These are phyloP conservation scores for Actinia tenebrosa DNA, from an alignment of 64 coral and sea anemone genomes.

Conservation along the genomic window DNA sequence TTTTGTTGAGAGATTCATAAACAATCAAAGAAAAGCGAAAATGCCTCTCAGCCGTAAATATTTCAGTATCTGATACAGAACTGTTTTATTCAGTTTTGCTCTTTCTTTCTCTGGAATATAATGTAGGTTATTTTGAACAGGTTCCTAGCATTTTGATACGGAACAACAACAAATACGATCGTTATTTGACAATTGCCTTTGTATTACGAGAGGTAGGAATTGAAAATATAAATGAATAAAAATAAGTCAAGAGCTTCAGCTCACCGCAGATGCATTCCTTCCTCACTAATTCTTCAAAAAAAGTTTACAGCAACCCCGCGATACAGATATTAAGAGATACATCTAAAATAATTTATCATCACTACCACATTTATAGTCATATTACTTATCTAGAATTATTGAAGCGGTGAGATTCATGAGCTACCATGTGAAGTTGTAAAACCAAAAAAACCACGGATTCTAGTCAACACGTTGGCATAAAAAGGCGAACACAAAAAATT, in stretches of 20 bases:
- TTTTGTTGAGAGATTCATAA: neutral
- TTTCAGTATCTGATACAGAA: constrained; percentile 7
- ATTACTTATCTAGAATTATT: neutral
- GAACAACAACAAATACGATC: neutral
- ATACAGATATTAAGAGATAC: neutral
- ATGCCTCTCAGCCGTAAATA: neutral
- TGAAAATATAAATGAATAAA: neutral
- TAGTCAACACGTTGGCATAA: neutral
- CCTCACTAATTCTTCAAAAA: neutral
- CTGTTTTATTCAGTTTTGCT: neutral
- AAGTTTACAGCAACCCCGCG: neutral
- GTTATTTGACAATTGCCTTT: constrained; percentile 16
- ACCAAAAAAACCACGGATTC: neutral
- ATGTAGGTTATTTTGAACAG: neutral
- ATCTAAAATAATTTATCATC: neutral
- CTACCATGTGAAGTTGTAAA: constrained; percentile 10
- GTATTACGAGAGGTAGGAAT: neutral
- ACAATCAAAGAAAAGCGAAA: constrained; percentile 3
- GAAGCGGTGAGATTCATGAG: neutral
- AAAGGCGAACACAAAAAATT: neutral
- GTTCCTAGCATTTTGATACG: neutral
- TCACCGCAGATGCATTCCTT: neutral
- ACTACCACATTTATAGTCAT: neutral
- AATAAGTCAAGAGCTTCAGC: neutral
- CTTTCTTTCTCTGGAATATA: neutral